These are phyloP conservation scores for Odontocolon sp. DNA, from an alignment of 2,888 invertebrate species.

Conservation along the genomic window DNA sequence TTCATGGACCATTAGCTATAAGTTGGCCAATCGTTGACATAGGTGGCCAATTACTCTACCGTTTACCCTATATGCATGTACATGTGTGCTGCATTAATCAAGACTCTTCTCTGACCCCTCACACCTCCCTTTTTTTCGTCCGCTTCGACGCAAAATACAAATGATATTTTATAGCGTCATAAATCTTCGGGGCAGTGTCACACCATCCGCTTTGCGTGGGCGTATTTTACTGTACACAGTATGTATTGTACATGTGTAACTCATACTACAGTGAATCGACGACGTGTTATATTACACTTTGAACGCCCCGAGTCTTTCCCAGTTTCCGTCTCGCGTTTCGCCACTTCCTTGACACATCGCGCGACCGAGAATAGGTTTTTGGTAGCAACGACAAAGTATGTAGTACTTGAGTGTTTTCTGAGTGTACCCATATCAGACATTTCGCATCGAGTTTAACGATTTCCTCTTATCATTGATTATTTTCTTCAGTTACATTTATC, in stretches of 20 bases:
- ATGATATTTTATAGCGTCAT: conserved; percentile 81
- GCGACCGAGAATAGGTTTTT: conserved; percentile 38
- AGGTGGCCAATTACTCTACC: not conserved
- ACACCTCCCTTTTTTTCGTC: conserved; percentile 58
- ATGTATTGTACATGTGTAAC: not conserved
- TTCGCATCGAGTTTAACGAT: no score
- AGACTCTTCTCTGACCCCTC: conserved; percentile 55
- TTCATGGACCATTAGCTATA: no score
- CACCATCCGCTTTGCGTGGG: conserved; percentile 62
- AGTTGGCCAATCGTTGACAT: no score
- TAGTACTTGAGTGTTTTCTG: conserved; percentile 12
- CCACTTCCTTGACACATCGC: conserved; percentile 34
- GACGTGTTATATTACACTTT: conserved; percentile 49
- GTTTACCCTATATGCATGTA: not conserved
- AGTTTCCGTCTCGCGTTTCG: conserved; percentile 50
- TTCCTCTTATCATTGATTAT: no score
- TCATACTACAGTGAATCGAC: conserved; percentile 33
- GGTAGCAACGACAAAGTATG: conserved; percentile 10
- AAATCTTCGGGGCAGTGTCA: conserved; percentile 78
- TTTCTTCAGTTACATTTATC: no score
- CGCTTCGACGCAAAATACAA: conserved; percentile 80
- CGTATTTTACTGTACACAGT: conserved; percentile 35
- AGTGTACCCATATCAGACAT: no score
- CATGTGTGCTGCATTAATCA: conserved; percentile 77
- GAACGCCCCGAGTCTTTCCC: conserved; percentile 47